A percentile compares a stretch with the other conserved stretches of the same genome.
Evolutionary conservation across 1,140 invertebrate species (phyloP).

Genomic region (Anagrus nilaparvatae): DNA sequence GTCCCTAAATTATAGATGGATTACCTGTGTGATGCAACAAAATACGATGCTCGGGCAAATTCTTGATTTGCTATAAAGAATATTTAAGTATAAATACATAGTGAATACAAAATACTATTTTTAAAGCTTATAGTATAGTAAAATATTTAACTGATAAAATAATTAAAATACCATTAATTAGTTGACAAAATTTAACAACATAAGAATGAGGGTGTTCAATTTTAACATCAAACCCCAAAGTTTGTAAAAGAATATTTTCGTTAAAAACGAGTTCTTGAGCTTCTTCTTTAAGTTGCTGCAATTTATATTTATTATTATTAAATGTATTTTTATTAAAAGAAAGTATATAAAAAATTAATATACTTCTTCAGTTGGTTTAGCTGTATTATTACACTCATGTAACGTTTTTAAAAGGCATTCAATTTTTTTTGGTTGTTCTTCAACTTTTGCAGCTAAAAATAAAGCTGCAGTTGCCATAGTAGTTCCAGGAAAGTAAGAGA

Average conservation of each 20-base stretch:
- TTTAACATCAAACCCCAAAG: slow-evolving; percentile 83
- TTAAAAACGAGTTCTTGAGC: slow-evolving; percentile 82
- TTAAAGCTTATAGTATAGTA: neutral
- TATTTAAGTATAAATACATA: neutral
- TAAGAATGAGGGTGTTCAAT: slow-evolving; percentile 90
- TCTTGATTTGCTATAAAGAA: slow-evolving; percentile 69
- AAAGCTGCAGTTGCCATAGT: slow-evolving; percentile 67
- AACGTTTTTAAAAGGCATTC: slow-evolving; percentile 87
- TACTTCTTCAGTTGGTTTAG: slow-evolving; percentile 50
- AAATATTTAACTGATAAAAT: neutral
- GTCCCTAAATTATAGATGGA: neutral
- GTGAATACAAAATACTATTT: neutral
- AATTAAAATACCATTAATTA: slow-evolving; percentile 67
- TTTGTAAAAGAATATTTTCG: slow-evolving; percentile 86
- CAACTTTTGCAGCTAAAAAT: slow-evolving; percentile 91
- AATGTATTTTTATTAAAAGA: neutral
- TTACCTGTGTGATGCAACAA: slow-evolving; percentile 85
- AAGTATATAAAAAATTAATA: slow-evolving; percentile 49
- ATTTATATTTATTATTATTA: neutral
- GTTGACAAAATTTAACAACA: slow-evolving; percentile 79
- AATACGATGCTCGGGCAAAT: slow-evolving; percentile 85
- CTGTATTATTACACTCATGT: slow-evolving; percentile 62
- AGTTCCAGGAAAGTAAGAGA: slow-evolving; percentile 71
- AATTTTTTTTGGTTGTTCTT: slow-evolving; percentile 87
- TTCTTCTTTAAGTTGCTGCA: slow-evolving; percentile 34